Conservation (phyloP, 2,797 vertebrate genomes). For the Urocyon cinereoargenteus region DNA sequence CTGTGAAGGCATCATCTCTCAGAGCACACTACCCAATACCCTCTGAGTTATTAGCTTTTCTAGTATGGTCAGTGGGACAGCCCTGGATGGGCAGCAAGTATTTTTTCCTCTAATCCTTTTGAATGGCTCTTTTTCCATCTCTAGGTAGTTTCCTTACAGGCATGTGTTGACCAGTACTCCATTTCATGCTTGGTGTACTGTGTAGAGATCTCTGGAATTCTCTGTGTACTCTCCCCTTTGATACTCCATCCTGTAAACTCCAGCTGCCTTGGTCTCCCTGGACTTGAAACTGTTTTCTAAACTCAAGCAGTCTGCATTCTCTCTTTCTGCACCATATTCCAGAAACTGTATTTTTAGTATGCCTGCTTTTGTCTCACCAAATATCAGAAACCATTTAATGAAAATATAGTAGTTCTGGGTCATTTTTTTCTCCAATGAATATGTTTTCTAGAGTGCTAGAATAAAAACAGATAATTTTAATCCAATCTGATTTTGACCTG, state of each 20-base stretch:
- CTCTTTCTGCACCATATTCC: background rate
- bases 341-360: background rate
- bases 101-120: background rate
- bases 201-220: background rate
- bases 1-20: background rate
- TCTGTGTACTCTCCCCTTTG: background rate
- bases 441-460: background rate
- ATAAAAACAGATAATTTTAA: background rate
- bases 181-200: background rate
- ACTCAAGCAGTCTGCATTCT: background rate
- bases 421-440: background rate
- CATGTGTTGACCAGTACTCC: background rate
- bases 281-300: background rate
- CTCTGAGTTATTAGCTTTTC: background rate
- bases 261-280: background rate
- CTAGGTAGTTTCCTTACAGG: background rate
- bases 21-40: background rate
- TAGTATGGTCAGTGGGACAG: background rate
- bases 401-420: background rate
- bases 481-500: constrained; percentile 6
- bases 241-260: background rate
- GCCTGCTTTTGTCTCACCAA: constrained; percentile 16
- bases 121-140: background rate
- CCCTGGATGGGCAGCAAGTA: background rate
- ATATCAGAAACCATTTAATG: background rate